Base-by-base conservation (phyloP, 2,888 invertebrate genomes). In the Archips crataeganus region DNA sequence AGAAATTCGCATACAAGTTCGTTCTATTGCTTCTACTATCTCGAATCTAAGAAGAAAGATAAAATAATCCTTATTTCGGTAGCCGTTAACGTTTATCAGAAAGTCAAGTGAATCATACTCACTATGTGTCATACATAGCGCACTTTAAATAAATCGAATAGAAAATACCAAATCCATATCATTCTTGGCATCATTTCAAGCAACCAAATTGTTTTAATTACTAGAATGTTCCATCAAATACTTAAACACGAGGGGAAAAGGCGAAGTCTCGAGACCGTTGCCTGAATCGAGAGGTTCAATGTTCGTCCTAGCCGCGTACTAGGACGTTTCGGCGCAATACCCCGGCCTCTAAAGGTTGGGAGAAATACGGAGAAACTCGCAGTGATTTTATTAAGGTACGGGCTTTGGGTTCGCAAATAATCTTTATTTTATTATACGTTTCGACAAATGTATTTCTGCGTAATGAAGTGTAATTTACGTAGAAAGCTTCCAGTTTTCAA, bases 231-330 rank as follows among this genome's bases (percentile, higher is more conserved):
- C 60, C 13, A 60, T 36, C 13, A 60, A 36, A 60, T 36, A 3
- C 13, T 60, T 11, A 13, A 34, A 70, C 34, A 71, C 23, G 59
- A 67, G 42, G 54, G 47, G 15, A 54, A 57, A 59, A 49, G 47
- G 32, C 57, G 11, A 32, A 23, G 54, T 23, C 62, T 62, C 49
- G 32, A 62, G 47, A 49, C 23, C 45, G 57, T 32, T 67, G 39
- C 23, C 39, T 57, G 39, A 11, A 49, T 54, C 36, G 47, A 63
- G 47, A 63, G 63, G 73, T 59, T 69, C 63, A 62, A 54, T 36
- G 68, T 23, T 51, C 68, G 73, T 64, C 64, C 64, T 69, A 69
- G 34, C 63, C 23, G n/a, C n/a, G 47, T 73, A 36, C 36, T 73
- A 69, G 68, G 68, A 68, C 72, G 69, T 59, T 49, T 49, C 42